Conservation (phyloP, 1,140 invertebrate genomes). For the Drosophila bocki region DNA sequence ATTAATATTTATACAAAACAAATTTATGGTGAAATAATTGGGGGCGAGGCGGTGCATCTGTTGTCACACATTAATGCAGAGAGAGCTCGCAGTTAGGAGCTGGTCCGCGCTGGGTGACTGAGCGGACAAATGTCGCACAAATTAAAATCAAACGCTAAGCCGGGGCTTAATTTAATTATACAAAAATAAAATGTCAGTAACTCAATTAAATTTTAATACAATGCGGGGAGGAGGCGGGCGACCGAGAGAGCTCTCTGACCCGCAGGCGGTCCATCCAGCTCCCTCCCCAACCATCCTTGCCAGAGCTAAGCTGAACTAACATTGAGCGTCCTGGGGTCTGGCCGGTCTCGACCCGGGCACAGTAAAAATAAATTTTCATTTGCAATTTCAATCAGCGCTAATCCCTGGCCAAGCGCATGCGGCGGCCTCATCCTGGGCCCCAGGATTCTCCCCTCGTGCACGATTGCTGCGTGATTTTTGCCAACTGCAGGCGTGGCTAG, state of each 20-base stretch:
- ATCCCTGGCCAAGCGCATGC: constrained; percentile 82
- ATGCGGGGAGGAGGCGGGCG: constrained; percentile 18
- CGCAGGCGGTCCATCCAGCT: constrained; percentile 18
- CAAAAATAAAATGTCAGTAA: constrained; percentile 84
- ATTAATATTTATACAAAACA: constrained; percentile 81
- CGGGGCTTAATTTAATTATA: constrained; percentile 82
- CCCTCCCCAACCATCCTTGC: neutral
- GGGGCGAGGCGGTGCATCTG: constrained; percentile 31
- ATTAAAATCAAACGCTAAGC: constrained; percentile 84
- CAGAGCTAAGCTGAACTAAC: constrained; percentile 74
- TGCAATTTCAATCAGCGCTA: constrained; percentile 85
- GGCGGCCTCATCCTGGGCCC: constrained; percentile 37
- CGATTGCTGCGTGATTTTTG: constrained; percentile 76
- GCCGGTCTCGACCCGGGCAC: constrained; percentile 33
- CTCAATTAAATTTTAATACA: constrained; percentile 84
- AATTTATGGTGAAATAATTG: constrained; percentile 77
- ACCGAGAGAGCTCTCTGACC: constrained; percentile 29
- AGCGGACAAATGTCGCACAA: constrained; percentile 79
- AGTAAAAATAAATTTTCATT: constrained; percentile 85
- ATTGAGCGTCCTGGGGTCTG: constrained; percentile 34
- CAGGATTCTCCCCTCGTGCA: constrained; percentile 14
- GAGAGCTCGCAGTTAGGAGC: constrained; percentile 17
- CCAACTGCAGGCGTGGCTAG: constrained; percentile 73
- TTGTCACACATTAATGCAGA: constrained; percentile 61
- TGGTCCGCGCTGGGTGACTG: constrained; percentile 14